phyloP scores from a whole-genome alignment of 1,140 invertebrate species.

The Drosophila arawakana region DNA sequence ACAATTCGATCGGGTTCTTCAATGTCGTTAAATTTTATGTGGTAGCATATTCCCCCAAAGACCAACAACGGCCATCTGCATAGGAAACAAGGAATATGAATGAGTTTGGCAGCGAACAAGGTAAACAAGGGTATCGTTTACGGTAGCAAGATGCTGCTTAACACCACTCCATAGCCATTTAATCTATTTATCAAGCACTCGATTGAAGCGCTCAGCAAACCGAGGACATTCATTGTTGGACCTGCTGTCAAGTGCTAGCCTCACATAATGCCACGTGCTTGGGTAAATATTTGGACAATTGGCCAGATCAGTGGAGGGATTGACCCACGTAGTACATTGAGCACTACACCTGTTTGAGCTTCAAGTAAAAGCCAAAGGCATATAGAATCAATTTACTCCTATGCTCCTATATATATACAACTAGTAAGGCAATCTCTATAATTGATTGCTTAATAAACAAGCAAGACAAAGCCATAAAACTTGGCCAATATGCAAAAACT shows the following conservation, averaged over 20 bases:
- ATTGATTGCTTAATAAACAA: conserved; percentile 80
- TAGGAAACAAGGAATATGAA: conserved; percentile 57
- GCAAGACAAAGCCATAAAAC: conserved; percentile 54
- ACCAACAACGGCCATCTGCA: conserved; percentile 44
- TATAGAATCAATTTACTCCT: conserved; percentile 57
- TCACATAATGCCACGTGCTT: conserved; percentile 23
- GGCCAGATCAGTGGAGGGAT: conserved; percentile 17
- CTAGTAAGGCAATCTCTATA: conserved; percentile 39
- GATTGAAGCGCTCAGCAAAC: conserved; percentile 47
- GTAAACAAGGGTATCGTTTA: conserved; percentile 68
- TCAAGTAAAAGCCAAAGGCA: conserved; percentile 2
- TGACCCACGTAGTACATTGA: conserved; percentile 12
- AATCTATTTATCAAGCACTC: conserved; percentile 76
- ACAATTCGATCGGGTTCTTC: conserved; percentile 41
- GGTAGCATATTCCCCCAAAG: conserved; percentile 25
- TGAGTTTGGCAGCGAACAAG: conserved; percentile 32
- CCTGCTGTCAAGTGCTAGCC: conserved; percentile 28
- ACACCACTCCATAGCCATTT: conserved; percentile 46
- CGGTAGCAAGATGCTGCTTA: conserved; percentile 35
- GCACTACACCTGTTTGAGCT: conserved; percentile 10
- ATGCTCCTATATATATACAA: too few relatives aligned
- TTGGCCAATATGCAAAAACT: conserved; percentile 70
- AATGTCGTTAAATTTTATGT: conserved; percentile 76
- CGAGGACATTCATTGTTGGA: conserved; percentile 32
- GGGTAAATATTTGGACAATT: conserved; percentile 52